Evolutionary conservation across 2,888 invertebrate species (phyloP), one percentile per base, ranked within the genome.

Genomic region (Monopis laevigella): DNA sequence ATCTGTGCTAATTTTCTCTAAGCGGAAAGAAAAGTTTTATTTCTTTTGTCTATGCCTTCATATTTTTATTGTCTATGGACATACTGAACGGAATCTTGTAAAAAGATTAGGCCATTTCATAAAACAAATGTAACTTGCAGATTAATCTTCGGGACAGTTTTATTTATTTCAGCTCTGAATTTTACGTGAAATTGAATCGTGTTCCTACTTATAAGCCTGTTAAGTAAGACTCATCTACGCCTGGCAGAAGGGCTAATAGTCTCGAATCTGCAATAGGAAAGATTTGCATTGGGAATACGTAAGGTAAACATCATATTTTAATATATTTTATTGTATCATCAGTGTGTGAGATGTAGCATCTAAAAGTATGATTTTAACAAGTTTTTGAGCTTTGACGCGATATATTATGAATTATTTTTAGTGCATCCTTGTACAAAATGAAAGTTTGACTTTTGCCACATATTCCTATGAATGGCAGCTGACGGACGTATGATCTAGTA

Each of bases 381-480:
- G 5, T 21, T 19, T 63, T n/a, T n/a, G n/a, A n/a, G n/a, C n/a
- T n/a, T n/a, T n/a, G n/a, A 56, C 58, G 52, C 61, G 51, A 52
- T 67, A 63, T 72, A 73, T 77, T 77, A 70, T 60, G 68, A 67
- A 65, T 65, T 81, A 81, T 80, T 80, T 81, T 69, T 78, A 77
- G 80, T 74, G 71, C 66, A 77, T 75, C 78, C 77, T 78, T 74
- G 78, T 77, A 71, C 69, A 68, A 77, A 75, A 78, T 77, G 78
- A 78, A 78, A 78, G 80, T 78, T 78, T 78, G 78, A 80, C 78
- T 81, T 81, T 77, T 81, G 81, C 81, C 81, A 81, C 81, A 81
- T 81, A 81, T 78, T 78, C 75, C 70, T 65, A 73, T 77, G 80
- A 73, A 78, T 75, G 78, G 80, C 81, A 78, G 77, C 74, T 80